Conservation (phyloP, 2,113 vertebrate genomes). For the Epinephelus fuscoguttatus region DNA sequence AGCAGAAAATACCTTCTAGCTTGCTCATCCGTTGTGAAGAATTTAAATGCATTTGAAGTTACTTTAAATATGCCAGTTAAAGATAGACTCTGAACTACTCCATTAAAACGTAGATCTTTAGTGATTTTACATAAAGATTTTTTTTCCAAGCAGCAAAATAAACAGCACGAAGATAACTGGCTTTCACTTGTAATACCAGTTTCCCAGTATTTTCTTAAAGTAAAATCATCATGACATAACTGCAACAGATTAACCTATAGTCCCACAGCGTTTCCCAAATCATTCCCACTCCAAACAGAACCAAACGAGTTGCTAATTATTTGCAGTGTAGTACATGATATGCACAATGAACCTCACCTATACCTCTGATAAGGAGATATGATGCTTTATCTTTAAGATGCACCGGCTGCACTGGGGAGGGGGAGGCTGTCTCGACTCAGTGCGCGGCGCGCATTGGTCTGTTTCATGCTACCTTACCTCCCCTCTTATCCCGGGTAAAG, state of each 20-base stretch:
- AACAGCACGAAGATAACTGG: not conserved
- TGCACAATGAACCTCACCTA: conserved; percentile 16
- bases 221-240: not conserved
- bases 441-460: conserved; percentile 53
- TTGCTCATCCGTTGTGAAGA: conserved; percentile 12
- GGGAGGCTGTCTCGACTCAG: conserved; percentile 34
- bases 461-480: conserved; percentile 58
- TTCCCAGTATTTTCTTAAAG: not conserved
- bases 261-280: not conserved
- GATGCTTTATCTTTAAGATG: conserved; percentile 71
- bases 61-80: not conserved
- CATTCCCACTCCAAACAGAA: not conserved
- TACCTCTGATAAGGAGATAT: conserved; percentile 23
- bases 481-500: conserved; percentile 63
- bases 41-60: conserved; percentile 29
- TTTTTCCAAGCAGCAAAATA: not conserved
- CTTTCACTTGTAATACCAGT: not conserved
- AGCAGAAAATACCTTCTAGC: conserved; percentile 35
- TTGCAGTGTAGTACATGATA: conserved; percentile 29
- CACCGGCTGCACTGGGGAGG: conserved; percentile 20
- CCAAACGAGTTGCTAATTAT: not conserved
- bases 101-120: not conserved
- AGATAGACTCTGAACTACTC: not conserved
- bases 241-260: not conserved
- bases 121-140: not conserved